A percentile compares a stretch with the other conserved stretches of the same genome.
These are phyloP conservation scores for Stegastes partitus DNA, from an alignment of 2,113 vertebrate species.

Conservation along the genomic window DNA sequence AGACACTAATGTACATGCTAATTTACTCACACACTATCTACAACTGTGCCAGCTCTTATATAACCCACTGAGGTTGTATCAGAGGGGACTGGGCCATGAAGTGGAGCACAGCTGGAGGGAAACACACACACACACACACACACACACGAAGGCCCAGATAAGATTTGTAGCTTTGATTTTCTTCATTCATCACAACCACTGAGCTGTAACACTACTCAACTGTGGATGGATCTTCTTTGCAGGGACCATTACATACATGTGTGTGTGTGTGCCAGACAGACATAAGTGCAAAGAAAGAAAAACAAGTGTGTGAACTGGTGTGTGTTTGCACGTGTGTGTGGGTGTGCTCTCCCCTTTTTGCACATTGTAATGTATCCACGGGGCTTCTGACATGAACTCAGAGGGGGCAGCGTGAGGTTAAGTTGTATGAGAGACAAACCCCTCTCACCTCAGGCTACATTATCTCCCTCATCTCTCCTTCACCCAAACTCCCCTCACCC, in stretches of 20 bases:
- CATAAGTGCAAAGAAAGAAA: constrained; percentile 25
- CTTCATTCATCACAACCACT: constrained; percentile 54
- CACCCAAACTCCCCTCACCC: not conserved
- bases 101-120: constrained; percentile 39
- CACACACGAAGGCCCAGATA: constrained; percentile 26
- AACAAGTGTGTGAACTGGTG: constrained; percentile 28
- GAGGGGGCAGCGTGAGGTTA: constrained; percentile 48
- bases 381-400: constrained; percentile 45
- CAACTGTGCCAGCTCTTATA: constrained; percentile 46
- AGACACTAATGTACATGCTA: constrained; percentile 4
- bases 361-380: constrained; percentile 30
- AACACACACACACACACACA: constrained; percentile 30
- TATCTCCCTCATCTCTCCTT: constrained; percentile 12
- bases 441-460: constrained; percentile 42
- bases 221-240: constrained; percentile 2
- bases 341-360: constrained; percentile 25
- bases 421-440: constrained; percentile 44
- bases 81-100: constrained; percentile 18
- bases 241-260: not conserved
- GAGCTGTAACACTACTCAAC: constrained; percentile 28
- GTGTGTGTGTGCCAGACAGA: constrained; percentile 8
- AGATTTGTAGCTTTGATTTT: constrained; percentile 59
- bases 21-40: constrained; percentile 34
- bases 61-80: constrained; percentile 41
- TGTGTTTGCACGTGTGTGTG: not conserved